Evolutionary conservation across 2,888 invertebrate genomes (phyloP).

Genomic region (Timandra comae): DNA sequence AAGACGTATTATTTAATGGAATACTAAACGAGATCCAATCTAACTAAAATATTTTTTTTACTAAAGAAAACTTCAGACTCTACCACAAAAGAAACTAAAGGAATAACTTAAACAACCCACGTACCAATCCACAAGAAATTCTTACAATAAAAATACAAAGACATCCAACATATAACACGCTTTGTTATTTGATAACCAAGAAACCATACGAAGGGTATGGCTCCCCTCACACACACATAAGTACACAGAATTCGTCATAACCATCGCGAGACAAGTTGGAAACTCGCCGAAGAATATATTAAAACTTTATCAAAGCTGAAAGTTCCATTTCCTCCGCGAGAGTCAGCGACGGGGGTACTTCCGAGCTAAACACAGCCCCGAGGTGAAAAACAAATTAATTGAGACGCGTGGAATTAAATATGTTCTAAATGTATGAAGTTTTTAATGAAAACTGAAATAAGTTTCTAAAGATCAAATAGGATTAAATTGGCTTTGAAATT

Average conservation of each 20-base stretch:
- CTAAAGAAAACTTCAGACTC: no score
- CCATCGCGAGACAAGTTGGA: conserved; percentile 52
- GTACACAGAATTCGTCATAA: conserved; percentile 57
- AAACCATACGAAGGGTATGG: no score
- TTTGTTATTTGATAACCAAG: no score
- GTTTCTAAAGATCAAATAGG: neutral
- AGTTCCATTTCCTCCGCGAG: conserved; percentile 58
- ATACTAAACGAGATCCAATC: no score
- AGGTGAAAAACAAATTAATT: conserved; percentile 41
- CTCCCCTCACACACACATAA: neutral
- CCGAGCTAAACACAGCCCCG: conserved; percentile 14
- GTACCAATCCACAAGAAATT: no score
- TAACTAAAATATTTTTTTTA: no score
- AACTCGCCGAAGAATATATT: conserved; percentile 73
- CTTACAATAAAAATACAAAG: no score
- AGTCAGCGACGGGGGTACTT: conserved; percentile 16
- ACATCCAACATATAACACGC: no score
- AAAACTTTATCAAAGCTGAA: conserved; percentile 74
- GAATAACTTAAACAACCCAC: no score
- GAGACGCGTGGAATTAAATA: conserved; percentile 24
- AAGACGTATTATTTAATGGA: no score
- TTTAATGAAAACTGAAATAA: neutral
- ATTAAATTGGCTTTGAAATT: neutral
- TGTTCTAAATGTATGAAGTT: conserved; percentile 4
- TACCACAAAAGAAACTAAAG: no score